Evolutionary conservation across 2,113 vertebrate genomes (phyloP).

Genomic region (Ceratotherium simum): DNA sequence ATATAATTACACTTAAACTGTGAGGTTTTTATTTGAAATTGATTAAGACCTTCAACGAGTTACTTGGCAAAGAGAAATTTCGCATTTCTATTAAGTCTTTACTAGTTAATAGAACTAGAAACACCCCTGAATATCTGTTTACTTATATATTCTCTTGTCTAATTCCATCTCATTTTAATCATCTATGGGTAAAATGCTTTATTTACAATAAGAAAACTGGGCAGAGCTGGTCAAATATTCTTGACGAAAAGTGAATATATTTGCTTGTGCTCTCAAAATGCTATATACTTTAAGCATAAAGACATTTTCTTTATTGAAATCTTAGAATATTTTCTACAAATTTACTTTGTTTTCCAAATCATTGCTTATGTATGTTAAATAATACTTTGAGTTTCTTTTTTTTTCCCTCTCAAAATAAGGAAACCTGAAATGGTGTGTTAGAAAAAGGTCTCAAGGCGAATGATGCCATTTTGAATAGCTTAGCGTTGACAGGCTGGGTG

Average conservation of each 20-base stretch:
- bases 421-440: neutral
- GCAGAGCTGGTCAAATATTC: neutral
- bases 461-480: neutral
- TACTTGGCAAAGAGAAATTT: constrained; percentile 73
- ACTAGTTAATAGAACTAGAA: constrained; percentile 67
- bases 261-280: neutral
- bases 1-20: constrained; percentile 86
- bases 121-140: constrained; percentile 38
- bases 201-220: neutral
- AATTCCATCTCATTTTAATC: constrained; percentile 18
- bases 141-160: constrained; percentile 48
- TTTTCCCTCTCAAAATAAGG: neutral
- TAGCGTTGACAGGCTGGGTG: neutral
- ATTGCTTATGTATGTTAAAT: neutral
- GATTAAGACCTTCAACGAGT: constrained; percentile 79
- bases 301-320: neutral
- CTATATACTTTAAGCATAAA: neutral
- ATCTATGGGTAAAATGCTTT: neutral
- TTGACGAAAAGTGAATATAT: neutral
- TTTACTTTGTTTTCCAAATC: neutral
- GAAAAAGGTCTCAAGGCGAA: neutral
- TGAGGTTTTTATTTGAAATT: constrained; percentile 82
- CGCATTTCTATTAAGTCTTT: constrained; percentile 70
- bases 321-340: neutral
- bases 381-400: neutral